These are phyloP conservation scores for Rousettus madagascariensis DNA, from an alignment of 2,797 vertebrate genomes.

Conservation along the genomic window DNA sequence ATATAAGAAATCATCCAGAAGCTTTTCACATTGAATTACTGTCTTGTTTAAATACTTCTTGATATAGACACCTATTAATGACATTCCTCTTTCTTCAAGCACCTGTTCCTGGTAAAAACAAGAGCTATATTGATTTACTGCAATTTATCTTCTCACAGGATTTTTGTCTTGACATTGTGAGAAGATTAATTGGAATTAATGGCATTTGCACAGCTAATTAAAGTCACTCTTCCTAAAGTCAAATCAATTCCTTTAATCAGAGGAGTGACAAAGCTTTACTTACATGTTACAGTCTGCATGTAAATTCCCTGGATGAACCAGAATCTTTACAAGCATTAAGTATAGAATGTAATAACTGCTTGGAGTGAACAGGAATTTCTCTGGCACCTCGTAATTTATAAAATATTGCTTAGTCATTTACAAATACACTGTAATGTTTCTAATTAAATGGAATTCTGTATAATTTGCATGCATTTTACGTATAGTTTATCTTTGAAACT, in stretches of 20 bases:
- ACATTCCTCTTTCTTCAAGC: conserved; percentile 77
- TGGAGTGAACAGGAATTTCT: conserved; percentile 69
- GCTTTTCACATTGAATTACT: conserved; percentile 81
- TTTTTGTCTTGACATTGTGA: conserved; percentile 83
- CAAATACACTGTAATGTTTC: background rate
- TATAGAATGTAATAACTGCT: conserved; percentile 63
- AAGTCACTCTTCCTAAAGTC: conserved; percentile 85
- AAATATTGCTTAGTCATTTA: conserved; percentile 24
- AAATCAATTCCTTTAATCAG: conserved; percentile 86
- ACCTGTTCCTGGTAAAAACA: conserved; percentile 83
- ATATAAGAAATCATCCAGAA: conserved; percentile 74
- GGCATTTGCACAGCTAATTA: conserved; percentile 87
- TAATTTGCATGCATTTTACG: background rate
- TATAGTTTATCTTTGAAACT: background rate
- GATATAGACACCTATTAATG: conserved; percentile 80
- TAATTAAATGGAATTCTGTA: conserved; percentile 4
- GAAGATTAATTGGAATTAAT: conserved; percentile 88
- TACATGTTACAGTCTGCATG: conserved; percentile 77
- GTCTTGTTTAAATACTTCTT: conserved; percentile 83
- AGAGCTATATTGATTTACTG: conserved; percentile 84
- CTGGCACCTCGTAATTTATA: conserved; percentile 57
- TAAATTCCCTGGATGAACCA: conserved; percentile 78
- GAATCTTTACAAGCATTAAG: conserved; percentile 66
- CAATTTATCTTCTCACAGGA: conserved; percentile 85
- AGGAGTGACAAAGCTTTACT: conserved; percentile 82